These are phyloP conservation scores for Blastobasis lacticolella DNA, from an alignment of 2,888 invertebrate species.

Conservation along the genomic window DNA sequence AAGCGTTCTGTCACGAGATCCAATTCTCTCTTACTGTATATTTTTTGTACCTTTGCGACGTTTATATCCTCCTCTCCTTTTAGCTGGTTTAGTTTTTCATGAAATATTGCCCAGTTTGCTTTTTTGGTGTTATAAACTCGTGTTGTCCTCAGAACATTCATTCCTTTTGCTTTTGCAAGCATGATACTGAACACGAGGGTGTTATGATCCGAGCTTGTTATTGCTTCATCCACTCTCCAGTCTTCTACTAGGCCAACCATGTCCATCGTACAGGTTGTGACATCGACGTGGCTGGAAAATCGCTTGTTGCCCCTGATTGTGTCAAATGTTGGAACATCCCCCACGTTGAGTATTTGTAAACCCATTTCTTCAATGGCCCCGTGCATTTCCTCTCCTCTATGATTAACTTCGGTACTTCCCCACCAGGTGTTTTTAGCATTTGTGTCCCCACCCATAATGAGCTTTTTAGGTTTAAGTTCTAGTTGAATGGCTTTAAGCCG, in stretches of 20 bases:
- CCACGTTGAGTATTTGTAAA: too few relatives aligned
- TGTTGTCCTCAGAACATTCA: neutral
- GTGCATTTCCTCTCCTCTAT: too few relatives aligned
- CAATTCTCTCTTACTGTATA: constrained; percentile 3
- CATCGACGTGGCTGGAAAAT: too few relatives aligned
- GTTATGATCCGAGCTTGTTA: constrained; percentile 9
- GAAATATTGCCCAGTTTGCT: constrained; percentile 3
- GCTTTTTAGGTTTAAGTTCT: too few relatives aligned
- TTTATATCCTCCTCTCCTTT: neutral
- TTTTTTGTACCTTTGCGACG: neutral
- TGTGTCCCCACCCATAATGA: too few relatives aligned
- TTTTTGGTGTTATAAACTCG: constrained; percentile 6
- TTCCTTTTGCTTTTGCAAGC: neutral
- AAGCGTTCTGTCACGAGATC: neutral
- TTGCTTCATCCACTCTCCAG: constrained; percentile 3
- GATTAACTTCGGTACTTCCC: too few relatives aligned
- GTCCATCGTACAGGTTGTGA: too few relatives aligned
- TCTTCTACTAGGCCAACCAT: neutral
- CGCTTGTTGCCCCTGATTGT: too few relatives aligned
- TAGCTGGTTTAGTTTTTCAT: neutral
- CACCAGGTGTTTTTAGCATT: too few relatives aligned
- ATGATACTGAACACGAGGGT: neutral
- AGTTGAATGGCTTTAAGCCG: too few relatives aligned
- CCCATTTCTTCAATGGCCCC: too few relatives aligned
- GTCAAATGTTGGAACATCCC: too few relatives aligned